Evolutionary conservation across 2,797 vertebrate genomes (phyloP).

Genomic region (Ctenochaetus hawaiiensis): DNA sequence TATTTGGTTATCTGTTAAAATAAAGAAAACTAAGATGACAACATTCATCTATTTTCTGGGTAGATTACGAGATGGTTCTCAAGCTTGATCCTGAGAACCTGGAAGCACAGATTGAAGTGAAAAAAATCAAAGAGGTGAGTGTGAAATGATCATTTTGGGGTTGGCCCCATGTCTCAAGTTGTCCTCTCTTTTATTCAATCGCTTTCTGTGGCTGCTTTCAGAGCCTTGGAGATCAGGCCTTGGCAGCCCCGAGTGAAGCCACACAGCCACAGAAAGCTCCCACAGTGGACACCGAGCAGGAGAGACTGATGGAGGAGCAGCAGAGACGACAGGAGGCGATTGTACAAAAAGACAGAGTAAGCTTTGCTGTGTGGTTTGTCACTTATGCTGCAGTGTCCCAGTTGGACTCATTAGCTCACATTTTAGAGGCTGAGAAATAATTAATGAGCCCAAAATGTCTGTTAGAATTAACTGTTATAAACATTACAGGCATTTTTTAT

Average conservation of each 20-base stretch:
- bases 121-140: constrained; percentile 90
- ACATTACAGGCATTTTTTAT: no score
- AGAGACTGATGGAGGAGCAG: constrained; percentile 80
- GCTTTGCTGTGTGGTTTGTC: constrained; percentile 11
- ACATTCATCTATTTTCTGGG: constrained; percentile 11
- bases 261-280: constrained; percentile 12
- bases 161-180: fast-evolving
- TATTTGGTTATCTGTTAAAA: neutral
- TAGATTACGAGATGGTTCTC: constrained; percentile 94
- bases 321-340: constrained; percentile 91
- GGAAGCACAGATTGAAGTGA: constrained; percentile 91
- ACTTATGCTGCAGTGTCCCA: neutral
- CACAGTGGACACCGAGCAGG: constrained; percentile 68
- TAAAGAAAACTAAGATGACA: neutral
- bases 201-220: constrained; percentile 55
- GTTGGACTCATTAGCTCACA: no score
- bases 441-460: no score
- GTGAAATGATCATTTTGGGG: fast-evolving
- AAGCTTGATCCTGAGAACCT: constrained; percentile 90
- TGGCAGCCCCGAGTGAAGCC: constrained; percentile 45
- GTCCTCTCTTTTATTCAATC: fast-evolving
- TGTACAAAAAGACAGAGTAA: constrained; percentile 93
- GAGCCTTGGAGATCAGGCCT: constrained; percentile 76
- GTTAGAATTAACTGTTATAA: no score
- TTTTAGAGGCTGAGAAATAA: no score